Evolutionary conservation across 2,797 vertebrate genomes (phyloP).

Genomic region (Rhabdophis nuchalis): DNA sequence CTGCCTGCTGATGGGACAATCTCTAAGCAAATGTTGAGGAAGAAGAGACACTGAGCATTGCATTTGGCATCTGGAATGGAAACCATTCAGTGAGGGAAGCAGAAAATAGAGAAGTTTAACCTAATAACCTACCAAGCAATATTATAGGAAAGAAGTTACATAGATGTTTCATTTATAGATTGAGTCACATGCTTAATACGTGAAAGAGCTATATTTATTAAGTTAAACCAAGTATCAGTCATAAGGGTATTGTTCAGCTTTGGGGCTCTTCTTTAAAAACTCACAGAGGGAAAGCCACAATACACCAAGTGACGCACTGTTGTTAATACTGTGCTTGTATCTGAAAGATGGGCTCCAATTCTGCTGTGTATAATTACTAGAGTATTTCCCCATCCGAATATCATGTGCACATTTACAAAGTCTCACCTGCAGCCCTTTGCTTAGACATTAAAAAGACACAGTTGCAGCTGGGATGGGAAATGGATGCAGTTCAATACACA

Average conservation of each 20-base stretch:
- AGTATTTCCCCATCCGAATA: conserved; percentile 43
- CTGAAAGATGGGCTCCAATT: conserved; percentile 58
- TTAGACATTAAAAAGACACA: conserved; percentile 33
- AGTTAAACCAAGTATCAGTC: conserved; percentile 60
- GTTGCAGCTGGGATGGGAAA: conserved; percentile 17
- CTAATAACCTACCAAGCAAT: conserved; percentile 20
- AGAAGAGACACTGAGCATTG: neutral
- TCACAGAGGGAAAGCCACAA: conserved; percentile 67
- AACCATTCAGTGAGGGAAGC: neutral
- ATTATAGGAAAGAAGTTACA: conserved; percentile 31
- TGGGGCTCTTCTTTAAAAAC: conserved; percentile 48
- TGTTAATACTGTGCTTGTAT: conserved; percentile 66
- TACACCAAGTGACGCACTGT: conserved; percentile 75
- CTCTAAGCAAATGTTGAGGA: conserved; percentile 51
- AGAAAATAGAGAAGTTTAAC: conserved; percentile 10
- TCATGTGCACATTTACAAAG: conserved; percentile 48
- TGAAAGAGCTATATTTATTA: conserved; percentile 60
- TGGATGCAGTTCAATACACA: conserved; percentile 8
- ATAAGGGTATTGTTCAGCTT: conserved; percentile 64
- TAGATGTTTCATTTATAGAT: conserved; percentile 50
- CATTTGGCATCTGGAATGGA: conserved; percentile 11
- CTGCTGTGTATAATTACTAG: conserved; percentile 73
- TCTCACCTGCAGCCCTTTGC: conserved; percentile 33
- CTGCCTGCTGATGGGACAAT: conserved; percentile 36
- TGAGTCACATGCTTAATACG: conserved; percentile 57